These are phyloP conservation scores for Neoscelio sp. DNA, from an alignment of 2,888 invertebrate genomes.

Conservation along the genomic window DNA sequence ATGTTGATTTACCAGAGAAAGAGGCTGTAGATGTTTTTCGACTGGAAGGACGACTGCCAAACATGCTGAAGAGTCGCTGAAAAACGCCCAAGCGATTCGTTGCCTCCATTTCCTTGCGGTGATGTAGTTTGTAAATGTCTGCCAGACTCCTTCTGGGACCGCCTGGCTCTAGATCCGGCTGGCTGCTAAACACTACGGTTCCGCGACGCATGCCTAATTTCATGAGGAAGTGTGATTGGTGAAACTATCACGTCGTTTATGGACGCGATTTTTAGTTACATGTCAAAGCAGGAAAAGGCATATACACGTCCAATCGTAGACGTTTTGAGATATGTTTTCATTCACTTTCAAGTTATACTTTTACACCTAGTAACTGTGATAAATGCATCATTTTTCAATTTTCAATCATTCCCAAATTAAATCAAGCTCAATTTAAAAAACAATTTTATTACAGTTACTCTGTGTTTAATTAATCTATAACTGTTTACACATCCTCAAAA, in stretches of 20 bases:
- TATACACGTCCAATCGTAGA: not conserved
- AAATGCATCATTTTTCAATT: no score
- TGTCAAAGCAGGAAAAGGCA: slow-evolving; percentile 32
- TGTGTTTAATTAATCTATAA: not conserved
- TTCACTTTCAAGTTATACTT: not conserved
- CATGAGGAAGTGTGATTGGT: slow-evolving; percentile 63
- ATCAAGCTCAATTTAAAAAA: no score
- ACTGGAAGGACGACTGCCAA: slow-evolving; percentile 87
- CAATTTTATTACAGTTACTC: slow-evolving; percentile 25
- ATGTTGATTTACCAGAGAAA: slow-evolving; percentile 82
- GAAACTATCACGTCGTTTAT: slow-evolving; percentile 47
- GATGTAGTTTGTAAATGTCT: slow-evolving; percentile 80
- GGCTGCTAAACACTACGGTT: slow-evolving; percentile 82
- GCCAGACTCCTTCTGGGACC: slow-evolving; percentile 79
- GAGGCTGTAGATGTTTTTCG: slow-evolving; percentile 88
- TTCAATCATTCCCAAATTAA: no score
- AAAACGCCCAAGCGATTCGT: slow-evolving; percentile 81
- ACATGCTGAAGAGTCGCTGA: slow-evolving; percentile 84
- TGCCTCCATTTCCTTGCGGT: slow-evolving; percentile 79
- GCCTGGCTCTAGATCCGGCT: slow-evolving; percentile 79
- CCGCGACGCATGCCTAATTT: slow-evolving; percentile 81
- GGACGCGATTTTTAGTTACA: slow-evolving; percentile 43
- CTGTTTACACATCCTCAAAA: not conserved
- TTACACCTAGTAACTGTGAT: slow-evolving; percentile 21
- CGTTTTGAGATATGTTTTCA: slow-evolving; percentile 3